phyloP scores from a whole-genome alignment of 1,140 invertebrate species.

The Cherax destructor region DNA sequence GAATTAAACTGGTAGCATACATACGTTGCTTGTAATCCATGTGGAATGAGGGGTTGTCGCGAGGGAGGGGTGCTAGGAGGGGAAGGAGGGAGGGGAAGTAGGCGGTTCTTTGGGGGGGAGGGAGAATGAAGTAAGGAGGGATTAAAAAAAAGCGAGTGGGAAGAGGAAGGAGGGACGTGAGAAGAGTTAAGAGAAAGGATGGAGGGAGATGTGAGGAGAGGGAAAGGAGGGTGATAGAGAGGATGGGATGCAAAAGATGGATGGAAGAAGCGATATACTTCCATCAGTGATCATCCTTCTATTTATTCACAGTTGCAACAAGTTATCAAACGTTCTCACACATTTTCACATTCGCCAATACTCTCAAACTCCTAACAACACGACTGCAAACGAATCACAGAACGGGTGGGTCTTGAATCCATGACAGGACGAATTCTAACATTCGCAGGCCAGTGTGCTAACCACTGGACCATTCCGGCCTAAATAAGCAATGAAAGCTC shows the following conservation, averaged over 20 bases:
- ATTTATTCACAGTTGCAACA: too few species aligned
- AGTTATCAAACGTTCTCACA: too few species aligned
- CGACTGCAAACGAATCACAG: too few species aligned
- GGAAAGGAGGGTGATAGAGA: background rate
- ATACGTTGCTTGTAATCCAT: constrained; percentile 14
- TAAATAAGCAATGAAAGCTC: too few species aligned
- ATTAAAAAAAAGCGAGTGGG: background rate
- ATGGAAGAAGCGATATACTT: background rate
- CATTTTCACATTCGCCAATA: too few species aligned
- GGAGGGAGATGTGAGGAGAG: constrained; percentile 3
- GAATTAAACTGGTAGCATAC: constrained; percentile 42
- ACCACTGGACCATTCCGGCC: too few species aligned
- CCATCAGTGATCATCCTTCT: too few species aligned
- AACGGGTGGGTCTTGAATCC: too few species aligned
- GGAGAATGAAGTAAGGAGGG: too few species aligned
- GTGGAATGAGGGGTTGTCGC: constrained; percentile 46
- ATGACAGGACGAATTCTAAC: too few species aligned
- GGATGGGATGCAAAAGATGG: background rate
- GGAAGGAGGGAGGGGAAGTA: constrained; percentile 9
- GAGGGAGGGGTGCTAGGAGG: background rate
- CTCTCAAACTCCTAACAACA: too few species aligned
- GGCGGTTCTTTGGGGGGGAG: background rate
- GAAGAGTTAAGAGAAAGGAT: background rate
- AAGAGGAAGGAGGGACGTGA: background rate
- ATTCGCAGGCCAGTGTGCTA: too few species aligned